These are phyloP conservation scores for Leptopilina drosophilae DNA, from an alignment of 2,888 invertebrate genomes.

Conservation along the genomic window DNA sequence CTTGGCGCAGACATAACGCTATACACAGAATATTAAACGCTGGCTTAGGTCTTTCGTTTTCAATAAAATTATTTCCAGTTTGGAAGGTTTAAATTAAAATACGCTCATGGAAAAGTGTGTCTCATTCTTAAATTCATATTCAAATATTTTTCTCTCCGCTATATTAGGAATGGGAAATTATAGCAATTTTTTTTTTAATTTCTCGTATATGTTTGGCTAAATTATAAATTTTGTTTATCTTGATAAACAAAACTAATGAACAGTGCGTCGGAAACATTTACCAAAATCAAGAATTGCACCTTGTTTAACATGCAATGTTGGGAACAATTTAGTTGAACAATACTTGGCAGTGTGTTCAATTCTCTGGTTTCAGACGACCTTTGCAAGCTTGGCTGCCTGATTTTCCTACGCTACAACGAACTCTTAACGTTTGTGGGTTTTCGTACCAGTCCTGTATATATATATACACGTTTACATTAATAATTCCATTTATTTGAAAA, in stretches of 20 bases:
- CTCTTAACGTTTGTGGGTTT: conserved; percentile 51
- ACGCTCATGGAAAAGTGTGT: neutral
- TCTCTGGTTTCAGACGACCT: conserved; percentile 52
- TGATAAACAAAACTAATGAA: conserved; percentile 2
- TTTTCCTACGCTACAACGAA: conserved; percentile 60
- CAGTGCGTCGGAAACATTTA: neutral
- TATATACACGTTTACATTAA: conserved; percentile 51
- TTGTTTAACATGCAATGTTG: neutral
- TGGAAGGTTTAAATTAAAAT: conserved; percentile 25
- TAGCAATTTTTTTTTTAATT: too few species aligned
- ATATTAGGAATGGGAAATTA: too few species aligned
- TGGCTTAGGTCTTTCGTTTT: conserved; percentile 26
- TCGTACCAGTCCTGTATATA: conserved; percentile 43
- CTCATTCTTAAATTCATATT: neutral
- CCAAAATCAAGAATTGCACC: neutral
- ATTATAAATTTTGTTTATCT: too few species aligned
- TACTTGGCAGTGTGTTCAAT: conserved; percentile 38
- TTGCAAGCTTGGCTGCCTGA: conserved; percentile 62
- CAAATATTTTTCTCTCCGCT: too few species aligned
- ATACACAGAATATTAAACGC: conserved; percentile 37
- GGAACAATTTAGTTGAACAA: conserved; percentile 23
- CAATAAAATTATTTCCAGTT: conserved; percentile 40
- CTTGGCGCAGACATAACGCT: conserved; percentile 39
- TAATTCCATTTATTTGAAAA: conserved; percentile 10
- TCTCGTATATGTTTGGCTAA: too few species aligned